Conservation (phyloP, 2,797 vertebrate genomes). For the Emys orbicularis region DNA sequence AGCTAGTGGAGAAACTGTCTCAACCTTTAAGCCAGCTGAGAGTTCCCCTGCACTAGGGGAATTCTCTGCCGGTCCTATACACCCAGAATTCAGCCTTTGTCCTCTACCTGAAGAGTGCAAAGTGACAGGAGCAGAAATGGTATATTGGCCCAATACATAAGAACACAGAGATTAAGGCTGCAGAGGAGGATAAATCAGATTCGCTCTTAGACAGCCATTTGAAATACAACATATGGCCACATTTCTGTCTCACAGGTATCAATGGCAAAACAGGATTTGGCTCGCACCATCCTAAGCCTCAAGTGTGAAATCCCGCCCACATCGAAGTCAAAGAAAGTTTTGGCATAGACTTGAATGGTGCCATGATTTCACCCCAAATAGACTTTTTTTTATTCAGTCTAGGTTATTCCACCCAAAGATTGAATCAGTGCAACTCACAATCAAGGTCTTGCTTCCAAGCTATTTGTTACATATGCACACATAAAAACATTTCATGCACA, state of each 20-base stretch:
- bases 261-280: not conserved
- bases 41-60: too few relatives aligned
- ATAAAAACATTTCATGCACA: not conserved
- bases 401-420: slow-evolving; percentile 29
- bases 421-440: slow-evolving; percentile 13
- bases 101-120: not conserved
- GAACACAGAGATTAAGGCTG: not conserved
- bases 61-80: not conserved
- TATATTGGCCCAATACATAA: not conserved
- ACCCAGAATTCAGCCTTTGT: not conserved
- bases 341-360: not conserved
- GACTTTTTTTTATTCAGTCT: slow-evolving; percentile 23
- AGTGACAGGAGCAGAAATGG: not conserved
- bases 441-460: not conserved
- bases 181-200: not conserved
- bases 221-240: not conserved
- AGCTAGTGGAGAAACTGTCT: not conserved
- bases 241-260: not conserved
- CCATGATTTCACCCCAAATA: slow-evolving; percentile 28
- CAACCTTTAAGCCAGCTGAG: not conserved
- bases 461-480: not conserved
- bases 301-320: not conserved
- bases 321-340: not conserved
- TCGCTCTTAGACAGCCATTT: not conserved
- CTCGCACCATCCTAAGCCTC: not conserved